A percentile compares a stretch with the other conserved stretches of the same genome.
Conservation (phyloP, 2,797 vertebrate genomes). For the Anguilla marmorata region DNA sequence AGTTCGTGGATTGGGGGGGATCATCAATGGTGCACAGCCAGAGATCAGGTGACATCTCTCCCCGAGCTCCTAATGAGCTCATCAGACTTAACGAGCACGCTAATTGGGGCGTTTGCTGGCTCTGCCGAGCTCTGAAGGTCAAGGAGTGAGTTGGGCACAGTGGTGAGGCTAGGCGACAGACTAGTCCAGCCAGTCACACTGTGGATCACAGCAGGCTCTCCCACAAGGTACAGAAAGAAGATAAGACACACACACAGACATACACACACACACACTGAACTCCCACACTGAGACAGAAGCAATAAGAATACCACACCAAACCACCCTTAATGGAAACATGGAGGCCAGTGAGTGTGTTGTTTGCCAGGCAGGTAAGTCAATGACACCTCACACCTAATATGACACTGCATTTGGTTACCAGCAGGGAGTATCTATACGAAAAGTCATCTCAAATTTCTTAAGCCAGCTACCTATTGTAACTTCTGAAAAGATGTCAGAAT, state of each 20-base stretch:
- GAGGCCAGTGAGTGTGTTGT: neutral
- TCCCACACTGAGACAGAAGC: neutral
- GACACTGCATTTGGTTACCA: neutral
- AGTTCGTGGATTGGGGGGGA: constrained; percentile 36
- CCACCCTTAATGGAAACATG: neutral
- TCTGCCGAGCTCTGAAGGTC: constrained; percentile 52
- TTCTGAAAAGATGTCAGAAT: neutral
- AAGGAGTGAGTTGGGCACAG: constrained; percentile 50
- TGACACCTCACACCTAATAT: neutral
- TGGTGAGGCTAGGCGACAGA: constrained; percentile 35
- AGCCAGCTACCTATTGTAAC: neutral
- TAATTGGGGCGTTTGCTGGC: constrained; percentile 58
- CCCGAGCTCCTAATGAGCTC: constrained; percentile 58
- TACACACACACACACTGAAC: neutral
- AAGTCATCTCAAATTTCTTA: neutral
- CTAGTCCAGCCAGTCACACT: constrained; percentile 50
- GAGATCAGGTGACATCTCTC: constrained; percentile 44
- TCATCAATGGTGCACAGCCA: constrained; percentile 32
- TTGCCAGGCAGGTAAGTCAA: neutral
- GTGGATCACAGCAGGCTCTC: neutral
- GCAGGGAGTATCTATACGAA: neutral
- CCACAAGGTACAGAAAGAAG: neutral
- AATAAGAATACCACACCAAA: neutral
- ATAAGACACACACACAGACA: neutral
- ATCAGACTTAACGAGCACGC: constrained; percentile 57